These are phyloP conservation scores for Petrolisthes manimaculis DNA, from an alignment of 2,888 invertebrate genomes.

Conservation along the genomic window DNA sequence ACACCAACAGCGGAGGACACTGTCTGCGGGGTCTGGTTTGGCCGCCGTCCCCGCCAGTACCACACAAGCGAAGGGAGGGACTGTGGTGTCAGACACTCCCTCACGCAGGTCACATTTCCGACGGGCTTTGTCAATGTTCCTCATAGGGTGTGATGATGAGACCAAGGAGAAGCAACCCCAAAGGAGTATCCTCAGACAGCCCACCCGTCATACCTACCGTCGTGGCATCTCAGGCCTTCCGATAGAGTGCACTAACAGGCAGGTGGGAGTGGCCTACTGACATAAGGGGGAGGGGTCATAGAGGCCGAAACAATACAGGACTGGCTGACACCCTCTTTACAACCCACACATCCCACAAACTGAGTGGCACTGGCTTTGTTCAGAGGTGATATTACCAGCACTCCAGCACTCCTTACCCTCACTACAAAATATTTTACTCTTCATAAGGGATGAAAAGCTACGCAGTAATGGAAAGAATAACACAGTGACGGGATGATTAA, in stretches of 20 bases:
- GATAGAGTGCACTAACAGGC: slow-evolving; percentile 53
- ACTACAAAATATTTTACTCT: too few relatives aligned
- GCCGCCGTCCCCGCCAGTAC: background rate
- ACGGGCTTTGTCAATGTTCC: slow-evolving; percentile 55
- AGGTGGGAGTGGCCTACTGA: slow-evolving; percentile 58
- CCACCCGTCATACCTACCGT: slow-evolving; percentile 48
- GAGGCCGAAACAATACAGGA: background rate
- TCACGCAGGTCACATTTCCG: slow-evolving; percentile 58
- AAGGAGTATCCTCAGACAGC: slow-evolving; percentile 57
- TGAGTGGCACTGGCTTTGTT: too few relatives aligned
- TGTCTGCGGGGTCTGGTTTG: background rate
- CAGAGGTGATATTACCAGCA: background rate
- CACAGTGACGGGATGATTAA: too few relatives aligned
- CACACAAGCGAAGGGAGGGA: background rate
- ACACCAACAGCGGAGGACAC: background rate
- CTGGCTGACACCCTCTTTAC: background rate
- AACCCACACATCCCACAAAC: background rate
- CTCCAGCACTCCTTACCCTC: too few relatives aligned
- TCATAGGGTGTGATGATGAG: slow-evolving; percentile 47
- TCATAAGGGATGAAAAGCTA: too few relatives aligned
- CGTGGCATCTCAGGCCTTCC: slow-evolving; percentile 58
- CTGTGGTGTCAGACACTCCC: background rate
- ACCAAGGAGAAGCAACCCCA: slow-evolving; percentile 32
- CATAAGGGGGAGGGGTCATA: background rate
- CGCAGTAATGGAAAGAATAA: too few relatives aligned